Evolutionary conservation across 2,888 invertebrate species (phyloP).

Genomic region (Terebella lapidaria): DNA sequence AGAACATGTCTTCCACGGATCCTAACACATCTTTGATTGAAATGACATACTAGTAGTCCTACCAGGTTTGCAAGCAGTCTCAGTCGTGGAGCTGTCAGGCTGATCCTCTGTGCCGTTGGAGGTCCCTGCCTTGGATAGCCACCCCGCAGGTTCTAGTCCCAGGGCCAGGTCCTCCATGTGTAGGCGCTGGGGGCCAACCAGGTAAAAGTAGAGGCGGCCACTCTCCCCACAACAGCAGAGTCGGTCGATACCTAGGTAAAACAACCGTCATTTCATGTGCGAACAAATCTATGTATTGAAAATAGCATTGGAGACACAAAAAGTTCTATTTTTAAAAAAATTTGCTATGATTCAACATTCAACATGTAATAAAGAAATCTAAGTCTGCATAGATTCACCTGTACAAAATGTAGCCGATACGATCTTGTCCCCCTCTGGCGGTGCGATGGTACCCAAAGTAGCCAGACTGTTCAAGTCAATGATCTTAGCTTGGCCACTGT

Average conservation of each 20-base stretch:
- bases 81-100: neutral
- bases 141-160: neutral
- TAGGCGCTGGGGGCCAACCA: constrained; percentile 14
- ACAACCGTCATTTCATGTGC: neutral
- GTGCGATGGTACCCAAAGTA: constrained; percentile 62
- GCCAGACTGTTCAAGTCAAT: constrained; percentile 69
- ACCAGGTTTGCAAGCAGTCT: neutral
- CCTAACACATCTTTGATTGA: too few species aligned
- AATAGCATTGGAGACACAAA: neutral
- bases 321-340: neutral
- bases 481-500: constrained; percentile 70
- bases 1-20: too few species aligned
- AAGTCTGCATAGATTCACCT: neutral
- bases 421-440: constrained; percentile 56
- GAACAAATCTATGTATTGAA: neutral
- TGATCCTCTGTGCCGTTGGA: neutral
- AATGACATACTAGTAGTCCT: neutral
- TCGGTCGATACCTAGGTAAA: constrained; percentile 66
- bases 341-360: neutral
- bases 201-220: constrained; percentile 72
- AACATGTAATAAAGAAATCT: neutral
- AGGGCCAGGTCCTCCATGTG: constrained; percentile 7
- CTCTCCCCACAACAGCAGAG: constrained; percentile 77
- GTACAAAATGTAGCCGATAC: constrained; percentile 81
- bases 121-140: neutral